Evolutionary conservation across 92 coral and sea anemone species (phyloP), one percentile per base, ranked within the genome.

Genomic region (Zoanthus gigantus): DNA sequence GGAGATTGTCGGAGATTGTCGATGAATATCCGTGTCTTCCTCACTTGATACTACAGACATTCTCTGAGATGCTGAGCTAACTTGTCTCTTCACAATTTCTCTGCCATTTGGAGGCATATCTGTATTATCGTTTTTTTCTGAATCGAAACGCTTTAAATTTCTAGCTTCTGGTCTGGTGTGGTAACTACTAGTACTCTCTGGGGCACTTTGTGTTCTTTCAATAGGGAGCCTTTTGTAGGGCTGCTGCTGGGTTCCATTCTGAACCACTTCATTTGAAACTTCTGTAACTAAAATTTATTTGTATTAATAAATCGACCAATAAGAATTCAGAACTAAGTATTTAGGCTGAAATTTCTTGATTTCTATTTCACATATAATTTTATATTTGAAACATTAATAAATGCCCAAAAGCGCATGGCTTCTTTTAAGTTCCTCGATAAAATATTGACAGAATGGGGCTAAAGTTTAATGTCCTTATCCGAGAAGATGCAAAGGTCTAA

Each of bases 21-120:
- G 90, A 44, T 89, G 82, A 9, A 15, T 30, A 32, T 79, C 92
- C n/a, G 65, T 77, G 11, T 80, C 76, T 47, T 89, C 77, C 23
- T 86, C 86, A 44, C 79, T 83, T 15, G 89, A 77, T 12, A 45
- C 68, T 23, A 42, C 37, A 7, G 56, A 77, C 74, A 83, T 53
- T 60, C 57, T 32, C 42, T 72, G 74, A 78, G 28, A 58, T 46
- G 77, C 79, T 14, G 50, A 57, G 57, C 73, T 84, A 45, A 16
- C 69, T 87, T 68, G 34, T 71, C 74, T 82, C 65, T 47, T 76
- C 9, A 18, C 61, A 72, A 2, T 32, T 42, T 3, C 66, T 52
- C 63, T 71, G 60, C 14, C 60, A 46, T 66, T 81, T 4, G 60
- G 50, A 37, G 65, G 61, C 9, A 81, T 13, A 28, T 18, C 66